phyloP scores from a whole-genome alignment of 2,797 vertebrate genomes.

The Smutsia temminckii region DNA sequence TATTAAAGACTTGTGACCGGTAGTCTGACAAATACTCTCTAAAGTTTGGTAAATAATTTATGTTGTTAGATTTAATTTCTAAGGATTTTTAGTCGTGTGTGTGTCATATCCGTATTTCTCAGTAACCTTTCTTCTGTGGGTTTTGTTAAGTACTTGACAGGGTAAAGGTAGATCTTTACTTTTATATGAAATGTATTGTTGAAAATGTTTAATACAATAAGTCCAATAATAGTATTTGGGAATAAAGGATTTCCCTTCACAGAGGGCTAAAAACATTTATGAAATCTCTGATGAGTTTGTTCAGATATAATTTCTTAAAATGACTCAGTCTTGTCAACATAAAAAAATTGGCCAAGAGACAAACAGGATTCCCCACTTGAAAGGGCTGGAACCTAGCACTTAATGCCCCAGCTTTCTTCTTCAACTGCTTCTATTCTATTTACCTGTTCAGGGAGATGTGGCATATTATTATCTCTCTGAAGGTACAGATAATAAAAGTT shows the following conservation, averaged over 20 bases:
- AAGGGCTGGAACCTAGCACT: neutral
- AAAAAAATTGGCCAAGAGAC: neutral
- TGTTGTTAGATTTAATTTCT: neutral
- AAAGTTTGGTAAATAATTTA: conserved; percentile 24
- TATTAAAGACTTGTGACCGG: neutral
- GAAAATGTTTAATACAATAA: neutral
- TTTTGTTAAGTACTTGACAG: conserved; percentile 27
- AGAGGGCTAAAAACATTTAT: neutral
- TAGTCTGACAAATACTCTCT: conserved; percentile 26
- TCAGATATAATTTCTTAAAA: conserved; percentile 25
- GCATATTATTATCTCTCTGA: neutral
- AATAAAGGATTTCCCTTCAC: conserved; percentile 17
- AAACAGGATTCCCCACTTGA: neutral
- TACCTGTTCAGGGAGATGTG: neutral
- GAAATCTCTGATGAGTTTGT: neutral
- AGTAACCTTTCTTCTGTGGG: neutral
- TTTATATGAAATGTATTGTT: conserved; percentile 33
- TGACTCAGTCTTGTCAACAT: neutral
- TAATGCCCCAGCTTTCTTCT: neutral
- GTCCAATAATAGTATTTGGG: neutral
- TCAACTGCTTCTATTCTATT: neutral
- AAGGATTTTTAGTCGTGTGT: conserved; percentile 39
- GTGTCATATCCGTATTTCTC: neutral
- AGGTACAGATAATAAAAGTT: conserved; percentile 10
- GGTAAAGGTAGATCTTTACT: conserved; percentile 31